A percentile compares a stretch with the other conserved stretches of the same genome.
Evolutionary conservation across 1,140 invertebrate genomes (phyloP).

Genomic region (Orussus abietinus): DNA sequence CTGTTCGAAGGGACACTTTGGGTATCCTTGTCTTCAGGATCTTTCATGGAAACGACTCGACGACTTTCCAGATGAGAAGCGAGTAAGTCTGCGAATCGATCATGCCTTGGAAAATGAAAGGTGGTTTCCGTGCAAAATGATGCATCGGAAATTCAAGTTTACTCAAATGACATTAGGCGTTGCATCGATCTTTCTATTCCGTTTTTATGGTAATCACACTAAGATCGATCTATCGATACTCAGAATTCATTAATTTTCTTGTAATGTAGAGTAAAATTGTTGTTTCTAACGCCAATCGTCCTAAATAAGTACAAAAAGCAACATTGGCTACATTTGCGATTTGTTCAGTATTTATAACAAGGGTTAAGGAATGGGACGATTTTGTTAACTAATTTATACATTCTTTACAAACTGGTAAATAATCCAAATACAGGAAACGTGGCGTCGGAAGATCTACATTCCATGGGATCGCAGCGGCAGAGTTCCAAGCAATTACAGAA

Average conservation of each 20-base stretch:
- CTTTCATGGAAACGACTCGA: slow-evolving; percentile 31
- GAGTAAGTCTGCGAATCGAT: slow-evolving; percentile 36
- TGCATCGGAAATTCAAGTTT: no score
- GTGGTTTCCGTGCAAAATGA: no score
- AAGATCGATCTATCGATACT: background rate
- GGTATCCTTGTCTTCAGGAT: slow-evolving; percentile 46
- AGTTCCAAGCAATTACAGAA: slow-evolving; percentile 26
- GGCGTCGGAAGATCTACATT: slow-evolving; percentile 26
- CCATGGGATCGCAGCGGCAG: slow-evolving; percentile 34
- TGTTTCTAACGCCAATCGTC: background rate
- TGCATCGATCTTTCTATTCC: no score
- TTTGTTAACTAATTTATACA: slow-evolving; percentile 3
- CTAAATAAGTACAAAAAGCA: slow-evolving; percentile 3
- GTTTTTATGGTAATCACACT: slow-evolving; percentile 6
- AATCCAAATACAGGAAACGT: slow-evolving; percentile 30
- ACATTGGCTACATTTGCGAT: slow-evolving; percentile 13
- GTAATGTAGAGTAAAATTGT: background rate
- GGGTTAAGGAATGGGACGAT: background rate
- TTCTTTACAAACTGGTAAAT: no score
- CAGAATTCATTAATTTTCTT: background rate
- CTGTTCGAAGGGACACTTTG: slow-evolving; percentile 32
- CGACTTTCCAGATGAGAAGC: slow-evolving; percentile 42
- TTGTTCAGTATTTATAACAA: slow-evolving; percentile 5
- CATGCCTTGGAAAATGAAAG: background rate
- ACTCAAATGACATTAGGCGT: no score